These are phyloP conservation scores for Cerceris ruficornis DNA, from an alignment of 2,888 invertebrate species.

Conservation along the genomic window DNA sequence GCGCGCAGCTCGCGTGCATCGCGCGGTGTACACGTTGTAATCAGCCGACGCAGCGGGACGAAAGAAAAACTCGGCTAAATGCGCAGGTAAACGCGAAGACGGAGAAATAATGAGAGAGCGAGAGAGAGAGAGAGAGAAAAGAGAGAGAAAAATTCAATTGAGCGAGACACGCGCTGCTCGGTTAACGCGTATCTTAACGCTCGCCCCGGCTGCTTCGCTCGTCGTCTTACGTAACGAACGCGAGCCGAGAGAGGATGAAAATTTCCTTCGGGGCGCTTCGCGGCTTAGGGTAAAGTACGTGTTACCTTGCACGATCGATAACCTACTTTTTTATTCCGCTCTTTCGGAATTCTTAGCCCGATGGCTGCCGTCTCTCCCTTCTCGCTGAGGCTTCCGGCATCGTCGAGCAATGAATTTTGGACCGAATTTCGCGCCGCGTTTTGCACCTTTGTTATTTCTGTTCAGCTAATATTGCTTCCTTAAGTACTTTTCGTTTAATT, in stretches of 20 bases:
- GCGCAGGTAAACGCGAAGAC: neutral
- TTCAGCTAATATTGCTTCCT: too few relatives aligned
- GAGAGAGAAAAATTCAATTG: too few relatives aligned
- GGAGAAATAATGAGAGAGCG: too few relatives aligned
- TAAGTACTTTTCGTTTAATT: too few relatives aligned
- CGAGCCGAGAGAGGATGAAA: neutral
- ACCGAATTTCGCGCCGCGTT: too few relatives aligned
- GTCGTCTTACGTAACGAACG: too few relatives aligned
- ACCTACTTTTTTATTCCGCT: conserved; percentile 35
- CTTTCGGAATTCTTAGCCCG: neutral
- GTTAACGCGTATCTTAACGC: neutral
- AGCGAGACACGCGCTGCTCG: too few relatives aligned
- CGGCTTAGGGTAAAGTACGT: neutral
- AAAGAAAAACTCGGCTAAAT: neutral
- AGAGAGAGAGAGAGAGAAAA: too few relatives aligned
- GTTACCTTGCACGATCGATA: conserved; percentile 46
- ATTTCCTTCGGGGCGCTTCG: neutral
- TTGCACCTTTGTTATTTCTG: too few relatives aligned
- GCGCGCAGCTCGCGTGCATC: conserved; percentile 56
- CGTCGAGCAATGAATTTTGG: too few relatives aligned
- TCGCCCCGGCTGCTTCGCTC: neutral
- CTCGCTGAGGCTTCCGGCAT: neutral
- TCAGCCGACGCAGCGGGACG: conserved; percentile 14
- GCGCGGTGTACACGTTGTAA: conserved; percentile 45
- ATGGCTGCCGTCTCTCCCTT: neutral